A percentile compares a stretch with the other conserved stretches of the same genome.
These are phyloP conservation scores for Elegia similella DNA, from an alignment of 2,888 invertebrate genomes.

Conservation along the genomic window DNA sequence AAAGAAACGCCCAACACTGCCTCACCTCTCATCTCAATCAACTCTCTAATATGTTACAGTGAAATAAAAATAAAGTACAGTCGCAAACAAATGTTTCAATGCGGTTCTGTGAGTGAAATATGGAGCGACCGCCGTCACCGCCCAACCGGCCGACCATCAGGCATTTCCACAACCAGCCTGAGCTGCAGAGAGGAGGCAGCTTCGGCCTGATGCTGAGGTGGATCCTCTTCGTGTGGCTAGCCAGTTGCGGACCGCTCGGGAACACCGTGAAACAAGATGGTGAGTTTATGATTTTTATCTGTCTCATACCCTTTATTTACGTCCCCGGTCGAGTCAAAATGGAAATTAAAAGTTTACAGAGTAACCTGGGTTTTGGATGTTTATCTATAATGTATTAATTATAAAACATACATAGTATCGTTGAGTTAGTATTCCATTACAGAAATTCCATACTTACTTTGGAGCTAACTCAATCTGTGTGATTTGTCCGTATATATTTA, in stretches of 20 bases:
- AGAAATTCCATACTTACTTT: too few species aligned
- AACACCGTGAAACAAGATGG: constrained; percentile 76
- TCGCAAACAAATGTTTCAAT: constrained; percentile 29
- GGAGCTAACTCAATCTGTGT: too few species aligned
- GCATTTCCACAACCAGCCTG: constrained; percentile 76
- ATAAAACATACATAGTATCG: too few species aligned
- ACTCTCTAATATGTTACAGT: not conserved
- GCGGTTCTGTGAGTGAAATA: constrained; percentile 38
- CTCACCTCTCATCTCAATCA: constrained; percentile 18
- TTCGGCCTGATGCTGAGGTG: constrained; percentile 68
- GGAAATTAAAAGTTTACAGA: too few species aligned
- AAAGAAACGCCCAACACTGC: not conserved
- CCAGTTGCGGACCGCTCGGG: constrained; percentile 67
- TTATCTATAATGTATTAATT: too few species aligned
- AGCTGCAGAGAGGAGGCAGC: constrained; percentile 59
- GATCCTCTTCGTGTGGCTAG: constrained; percentile 70
- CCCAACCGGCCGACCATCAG: constrained; percentile 62
- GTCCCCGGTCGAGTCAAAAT: too few species aligned
- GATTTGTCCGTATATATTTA: too few species aligned
- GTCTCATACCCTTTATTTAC: too few species aligned
- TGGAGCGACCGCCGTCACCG: constrained; percentile 52
- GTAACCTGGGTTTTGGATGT: too few species aligned
- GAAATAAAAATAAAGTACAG: constrained; percentile 1
- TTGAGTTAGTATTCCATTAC: too few species aligned
- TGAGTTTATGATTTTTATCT: constrained; percentile 40